Evolutionary conservation across 1,140 invertebrate species (phyloP).

Genomic region (Orchestia grillus): DNA sequence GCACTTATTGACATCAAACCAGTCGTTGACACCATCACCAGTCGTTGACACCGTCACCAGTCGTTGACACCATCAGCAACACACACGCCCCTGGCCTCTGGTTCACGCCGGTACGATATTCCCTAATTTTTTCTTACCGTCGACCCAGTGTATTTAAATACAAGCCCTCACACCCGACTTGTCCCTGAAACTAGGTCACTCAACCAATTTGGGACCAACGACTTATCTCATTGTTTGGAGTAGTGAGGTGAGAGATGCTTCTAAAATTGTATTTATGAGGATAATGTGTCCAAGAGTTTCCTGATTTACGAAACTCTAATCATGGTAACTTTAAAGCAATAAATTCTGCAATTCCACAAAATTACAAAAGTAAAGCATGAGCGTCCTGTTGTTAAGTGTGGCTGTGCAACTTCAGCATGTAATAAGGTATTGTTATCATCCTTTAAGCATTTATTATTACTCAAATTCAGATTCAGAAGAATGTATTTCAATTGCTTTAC

Average conservation of each 20-base stretch:
- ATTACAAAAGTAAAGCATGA: background rate
- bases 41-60: too few species aligned
- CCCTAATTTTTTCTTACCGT: too few species aligned
- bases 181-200: background rate
- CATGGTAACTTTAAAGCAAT: too few species aligned
- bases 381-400: background rate
- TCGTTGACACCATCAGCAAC: too few species aligned
- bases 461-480: background rate
- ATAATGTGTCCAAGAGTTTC: background rate
- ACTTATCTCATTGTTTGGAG: background rate
- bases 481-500: background rate
- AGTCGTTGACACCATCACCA: too few species aligned
- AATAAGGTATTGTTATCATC: background rate
- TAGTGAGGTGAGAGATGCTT: background rate
- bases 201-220: background rate
- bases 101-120: too few species aligned
- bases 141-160: too few species aligned
- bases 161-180: background rate
- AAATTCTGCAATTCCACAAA: too few species aligned
- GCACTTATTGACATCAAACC: too few species aligned
- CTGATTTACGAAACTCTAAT: too few species aligned
- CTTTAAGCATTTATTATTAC: background rate
- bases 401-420: too few species aligned
- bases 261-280: background rate
- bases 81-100: too few species aligned